Evolutionary conservation across 2,113 vertebrate genomes (phyloP).

Genomic region (Aepyceros melampus): DNA sequence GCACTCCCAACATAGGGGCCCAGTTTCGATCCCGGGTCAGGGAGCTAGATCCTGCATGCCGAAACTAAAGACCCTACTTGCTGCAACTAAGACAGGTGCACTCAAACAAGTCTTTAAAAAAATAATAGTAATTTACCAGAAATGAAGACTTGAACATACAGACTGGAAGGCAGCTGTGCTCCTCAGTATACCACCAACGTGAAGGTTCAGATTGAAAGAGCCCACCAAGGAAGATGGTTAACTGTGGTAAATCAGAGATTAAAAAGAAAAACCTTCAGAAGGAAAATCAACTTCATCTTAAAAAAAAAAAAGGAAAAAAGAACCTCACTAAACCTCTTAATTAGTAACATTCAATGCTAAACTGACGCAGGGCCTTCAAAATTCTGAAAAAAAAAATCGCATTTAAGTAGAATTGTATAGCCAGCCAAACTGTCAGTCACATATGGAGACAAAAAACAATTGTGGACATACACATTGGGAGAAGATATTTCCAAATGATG

Average conservation of each 20-base stretch:
- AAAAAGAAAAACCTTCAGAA: neutral
- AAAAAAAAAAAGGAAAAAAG: neutral
- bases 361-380: neutral
- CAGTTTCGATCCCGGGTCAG: rapidly evolving
- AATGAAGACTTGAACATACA: neutral
- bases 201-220: neutral
- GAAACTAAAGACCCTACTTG: neutral
- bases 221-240: neutral
- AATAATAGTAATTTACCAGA: neutral
- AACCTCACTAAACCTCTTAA: neutral
- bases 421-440: neutral
- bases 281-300: neutral
- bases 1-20: neutral
- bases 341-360: neutral
- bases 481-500: neutral
- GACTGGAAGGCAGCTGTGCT: neutral
- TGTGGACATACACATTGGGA: neutral
- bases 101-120: neutral
- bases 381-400: neutral
- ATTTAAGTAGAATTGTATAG: neutral
- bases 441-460: neutral
- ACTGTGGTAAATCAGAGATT: neutral
- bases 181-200: neutral
- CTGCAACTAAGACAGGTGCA: neutral
- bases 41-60: neutral